These are phyloP conservation scores for Argyresthia goedartella DNA, from an alignment of 2,888 invertebrate genomes.

Conservation along the genomic window DNA sequence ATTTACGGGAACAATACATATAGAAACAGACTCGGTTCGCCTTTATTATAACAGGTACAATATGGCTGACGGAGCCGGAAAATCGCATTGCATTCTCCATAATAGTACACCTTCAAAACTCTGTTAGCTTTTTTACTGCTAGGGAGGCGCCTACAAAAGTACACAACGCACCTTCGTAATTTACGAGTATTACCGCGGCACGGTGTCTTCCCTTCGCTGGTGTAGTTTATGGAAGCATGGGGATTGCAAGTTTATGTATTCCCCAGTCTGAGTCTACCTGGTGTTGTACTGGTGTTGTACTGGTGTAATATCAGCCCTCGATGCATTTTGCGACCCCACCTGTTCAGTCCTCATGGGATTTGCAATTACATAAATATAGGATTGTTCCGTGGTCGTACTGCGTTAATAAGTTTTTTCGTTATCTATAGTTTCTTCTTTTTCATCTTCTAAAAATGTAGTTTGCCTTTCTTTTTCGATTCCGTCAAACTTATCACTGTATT, in stretches of 20 bases:
- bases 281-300: neutral
- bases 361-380: conserved; percentile 7
- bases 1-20: too few species aligned
- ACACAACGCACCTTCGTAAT: neutral
- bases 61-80: neutral
- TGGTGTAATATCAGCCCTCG: conserved; percentile 35
- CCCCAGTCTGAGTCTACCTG: neutral
- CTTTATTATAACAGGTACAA: neutral
- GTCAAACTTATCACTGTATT: too few species aligned
- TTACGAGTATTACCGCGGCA: conserved; percentile 9
- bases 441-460: too few species aligned
- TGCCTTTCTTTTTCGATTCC: too few species aligned
- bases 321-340: conserved; percentile 31
- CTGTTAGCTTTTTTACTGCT: neutral
- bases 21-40: too few species aligned
- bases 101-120: neutral
- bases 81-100: too few species aligned
- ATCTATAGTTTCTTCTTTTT: too few species aligned
- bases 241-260: conserved; percentile 18
- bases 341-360: conserved; percentile 56
- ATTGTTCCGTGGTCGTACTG: too few species aligned
- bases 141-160: neutral
- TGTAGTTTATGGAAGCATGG: conserved; percentile 30
- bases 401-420: too few species aligned
- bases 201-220: conserved; percentile 10